phyloP scores from a whole-genome alignment of 2,797 vertebrate species.

The Microctenopoma lineatum region DNA sequence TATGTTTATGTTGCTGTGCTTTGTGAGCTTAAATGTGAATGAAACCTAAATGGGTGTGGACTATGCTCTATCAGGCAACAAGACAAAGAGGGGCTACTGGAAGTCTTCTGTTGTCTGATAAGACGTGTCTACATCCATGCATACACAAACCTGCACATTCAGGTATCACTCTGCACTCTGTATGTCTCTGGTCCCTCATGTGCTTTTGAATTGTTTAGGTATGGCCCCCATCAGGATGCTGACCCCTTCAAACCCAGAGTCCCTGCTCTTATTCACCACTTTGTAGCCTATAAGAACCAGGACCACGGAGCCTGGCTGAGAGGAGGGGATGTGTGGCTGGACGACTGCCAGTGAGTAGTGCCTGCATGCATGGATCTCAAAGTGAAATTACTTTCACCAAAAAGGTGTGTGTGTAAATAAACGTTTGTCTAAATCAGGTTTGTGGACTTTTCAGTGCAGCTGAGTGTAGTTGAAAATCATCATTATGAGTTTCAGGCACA shows the following conservation, averaged over 20 bases:
- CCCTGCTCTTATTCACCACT: conserved; percentile 91
- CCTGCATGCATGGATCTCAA: neutral
- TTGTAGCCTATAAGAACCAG: conserved; percentile 97
- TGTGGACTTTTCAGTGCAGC: neutral
- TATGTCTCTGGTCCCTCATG: too few species aligned
- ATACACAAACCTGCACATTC: too few species aligned
- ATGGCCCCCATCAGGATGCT: conserved; percentile 93
- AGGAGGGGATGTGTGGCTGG: conserved; percentile 96
- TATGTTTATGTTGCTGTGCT: too few species aligned
- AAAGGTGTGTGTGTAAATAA: neutral
- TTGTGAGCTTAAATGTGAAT: too few species aligned
- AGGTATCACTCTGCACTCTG: too few species aligned
- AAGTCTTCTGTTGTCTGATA: too few species aligned
- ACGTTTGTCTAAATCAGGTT: neutral
- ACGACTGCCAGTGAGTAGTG: conserved; percentile 92
- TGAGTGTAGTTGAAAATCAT: neutral
- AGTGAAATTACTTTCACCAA: neutral
- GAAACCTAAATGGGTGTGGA: too few species aligned
- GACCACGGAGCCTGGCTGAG: conserved; percentile 97
- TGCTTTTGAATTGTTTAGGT: conserved; percentile 78
- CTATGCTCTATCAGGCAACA: too few species aligned
- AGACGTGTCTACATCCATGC: neutral
- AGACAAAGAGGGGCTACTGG: too few species aligned
- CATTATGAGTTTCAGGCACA: neutral
- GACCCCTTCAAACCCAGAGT: conserved; percentile 95